These are phyloP conservation scores for Mormoops blainvillei DNA, from an alignment of 2,113 vertebrate genomes.

Conservation along the genomic window DNA sequence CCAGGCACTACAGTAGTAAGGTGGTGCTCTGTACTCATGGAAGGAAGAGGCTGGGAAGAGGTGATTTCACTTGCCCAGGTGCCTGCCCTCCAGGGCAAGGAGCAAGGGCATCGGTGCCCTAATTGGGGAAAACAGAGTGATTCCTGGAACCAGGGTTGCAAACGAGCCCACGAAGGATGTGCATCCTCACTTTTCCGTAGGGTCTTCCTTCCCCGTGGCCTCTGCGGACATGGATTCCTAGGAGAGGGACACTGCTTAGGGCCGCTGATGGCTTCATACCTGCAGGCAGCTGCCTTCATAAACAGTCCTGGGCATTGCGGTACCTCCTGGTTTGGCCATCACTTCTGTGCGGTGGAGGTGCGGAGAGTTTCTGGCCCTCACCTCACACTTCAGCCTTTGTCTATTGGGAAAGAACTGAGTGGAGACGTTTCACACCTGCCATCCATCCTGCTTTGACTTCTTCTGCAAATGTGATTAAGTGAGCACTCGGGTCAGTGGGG, in stretches of 20 bases:
- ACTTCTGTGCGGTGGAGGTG: not conserved
- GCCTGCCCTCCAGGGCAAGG: not conserved
- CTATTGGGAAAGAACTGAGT: not conserved
- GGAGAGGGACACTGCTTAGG: not conserved
- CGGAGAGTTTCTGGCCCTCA: not conserved
- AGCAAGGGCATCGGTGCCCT: not conserved
- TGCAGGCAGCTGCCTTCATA: not conserved
- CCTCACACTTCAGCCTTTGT: not conserved
- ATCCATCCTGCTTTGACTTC: not conserved
- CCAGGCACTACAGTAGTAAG: not conserved
- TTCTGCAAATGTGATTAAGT: not conserved
- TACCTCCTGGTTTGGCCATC: not conserved
- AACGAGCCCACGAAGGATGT: not conserved
- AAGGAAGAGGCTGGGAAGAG: not conserved
- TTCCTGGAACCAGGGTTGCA: not conserved
- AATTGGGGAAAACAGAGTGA: not conserved
- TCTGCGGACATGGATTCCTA: not conserved
- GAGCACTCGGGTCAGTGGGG: not conserved
- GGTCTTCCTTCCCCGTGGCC: not conserved
- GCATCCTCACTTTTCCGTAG: not conserved
- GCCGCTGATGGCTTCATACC: not conserved
- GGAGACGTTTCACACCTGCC: not conserved
- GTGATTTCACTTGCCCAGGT: not conserved
- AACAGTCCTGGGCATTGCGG: not conserved
- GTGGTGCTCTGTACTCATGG: not conserved